Evolutionary conservation across 2,888 invertebrate species (phyloP).

Genomic region (Sacculina carcini): DNA sequence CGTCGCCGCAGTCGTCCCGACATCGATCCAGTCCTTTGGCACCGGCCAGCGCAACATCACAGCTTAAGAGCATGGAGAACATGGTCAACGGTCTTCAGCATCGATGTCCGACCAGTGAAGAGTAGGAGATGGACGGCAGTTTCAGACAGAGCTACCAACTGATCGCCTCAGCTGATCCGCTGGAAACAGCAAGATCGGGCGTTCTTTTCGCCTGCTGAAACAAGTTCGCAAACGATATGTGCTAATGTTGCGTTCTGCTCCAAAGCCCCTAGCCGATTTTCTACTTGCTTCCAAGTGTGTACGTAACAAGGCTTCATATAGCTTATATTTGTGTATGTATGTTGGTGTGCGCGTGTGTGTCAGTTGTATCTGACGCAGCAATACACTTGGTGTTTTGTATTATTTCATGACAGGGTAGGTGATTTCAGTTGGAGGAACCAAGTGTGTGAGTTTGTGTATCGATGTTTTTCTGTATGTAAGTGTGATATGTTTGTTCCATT

Average conservation of each 20-base stretch:
- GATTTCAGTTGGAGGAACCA: no score
- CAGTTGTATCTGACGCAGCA: no score
- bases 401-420: no score
- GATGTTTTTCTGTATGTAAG: not conserved
- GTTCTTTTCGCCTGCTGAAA: no score
- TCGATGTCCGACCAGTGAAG: slow-evolving; percentile 11
- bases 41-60: slow-evolving; percentile 33
- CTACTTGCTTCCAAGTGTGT: no score
- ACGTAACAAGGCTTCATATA: no score
- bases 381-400: no score
- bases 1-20: slow-evolving; percentile 9
- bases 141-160: slow-evolving; percentile 7
- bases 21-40: slow-evolving; percentile 5
- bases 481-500: not conserved
- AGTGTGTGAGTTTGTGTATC: not conserved
- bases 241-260: no score
- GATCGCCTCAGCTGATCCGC: slow-evolving; percentile 9
- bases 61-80: slow-evolving; percentile 84
- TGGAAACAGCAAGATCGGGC: no score
- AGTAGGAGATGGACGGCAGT: slow-evolving; percentile 12
- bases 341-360: not conserved
- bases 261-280: no score
- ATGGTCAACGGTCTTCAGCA: slow-evolving; percentile 80
- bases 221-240: no score
- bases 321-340: not conserved